Evolutionary conservation across 2,797 vertebrate species (phyloP), one percentile per base, ranked within the genome.

Genomic region (Heterohyrax brucei): DNA sequence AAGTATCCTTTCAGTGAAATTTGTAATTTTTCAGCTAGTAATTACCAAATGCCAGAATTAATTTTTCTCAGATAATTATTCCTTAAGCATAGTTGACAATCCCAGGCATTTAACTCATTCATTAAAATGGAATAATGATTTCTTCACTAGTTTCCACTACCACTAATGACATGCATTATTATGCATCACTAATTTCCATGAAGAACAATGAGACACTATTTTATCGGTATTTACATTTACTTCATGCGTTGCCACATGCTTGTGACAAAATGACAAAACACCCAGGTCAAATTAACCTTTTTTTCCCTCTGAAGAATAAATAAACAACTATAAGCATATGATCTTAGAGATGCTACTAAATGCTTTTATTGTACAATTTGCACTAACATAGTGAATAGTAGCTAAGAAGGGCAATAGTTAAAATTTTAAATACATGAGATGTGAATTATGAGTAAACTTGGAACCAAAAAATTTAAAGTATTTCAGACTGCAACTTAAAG

Each of bases 61-160:
- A 97, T 98, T 98, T 98, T 98, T 98, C 97, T 98, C 89, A 93
- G 94, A 94, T 98, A 97, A 98, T 98, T 98, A 98, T 97, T 97
- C 96, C 76, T 98, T 96, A 97, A 97, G 76, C 90, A 95, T 92
- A 93, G 87, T 93, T 98, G 98, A 98, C 97, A 98, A 98, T 98
- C 93, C 86, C 94, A 98, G 97, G 95, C 96, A 98, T 98, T 98
- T 98, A 98, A 95, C 89, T 98, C 90, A 97, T 98, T 98, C 98
- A 98, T 99, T 98, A 98, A 98, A 98, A 98, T 98, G 96, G 97
- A 98, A 82, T 97, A 97, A 97, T 96, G 88, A 98, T 98, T 98
- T 98, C 91, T 98, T 97, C 96, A 97, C 95, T 98, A 97, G 92
- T 96, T 98, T 98, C 98, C 90, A 95, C 72, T 93, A 94, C 77